phyloP scores from a whole-genome alignment of 2,113 vertebrate genomes.

The Ceratotherium simum region DNA sequence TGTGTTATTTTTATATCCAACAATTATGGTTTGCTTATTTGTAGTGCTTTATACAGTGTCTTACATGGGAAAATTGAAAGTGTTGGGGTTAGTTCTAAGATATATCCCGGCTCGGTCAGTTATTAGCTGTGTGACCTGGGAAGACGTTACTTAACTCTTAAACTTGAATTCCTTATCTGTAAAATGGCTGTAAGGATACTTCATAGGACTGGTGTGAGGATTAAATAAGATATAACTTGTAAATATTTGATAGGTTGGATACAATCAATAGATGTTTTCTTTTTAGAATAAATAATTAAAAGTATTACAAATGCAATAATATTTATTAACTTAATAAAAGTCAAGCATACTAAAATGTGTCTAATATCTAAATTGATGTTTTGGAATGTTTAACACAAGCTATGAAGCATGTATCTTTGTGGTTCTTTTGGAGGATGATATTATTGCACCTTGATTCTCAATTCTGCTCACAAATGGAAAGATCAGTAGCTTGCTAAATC shows the following conservation, averaged over 20 bases:
- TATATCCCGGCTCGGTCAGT: background rate
- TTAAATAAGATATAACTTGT: background rate
- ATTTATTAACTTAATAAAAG: background rate
- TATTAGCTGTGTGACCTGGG: background rate
- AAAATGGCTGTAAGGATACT: background rate
- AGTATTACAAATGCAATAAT: constrained; percentile 13
- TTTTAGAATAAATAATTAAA: background rate
- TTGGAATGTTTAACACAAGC: constrained; percentile 36
- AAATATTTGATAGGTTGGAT: constrained; percentile 3
- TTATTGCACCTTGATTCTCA: background rate
- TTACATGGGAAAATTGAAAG: background rate
- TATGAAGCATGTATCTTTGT: background rate
- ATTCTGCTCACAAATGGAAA: constrained; percentile 6
- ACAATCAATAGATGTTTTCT: background rate
- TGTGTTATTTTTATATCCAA: constrained; percentile 7
- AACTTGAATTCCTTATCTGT: background rate
- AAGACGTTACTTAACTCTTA: constrained; percentile 13
- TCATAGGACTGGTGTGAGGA: background rate
- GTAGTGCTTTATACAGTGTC: background rate
- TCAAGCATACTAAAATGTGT: background rate
- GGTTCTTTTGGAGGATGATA: background rate
- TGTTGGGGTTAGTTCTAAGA: background rate
- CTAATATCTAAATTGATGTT: background rate
- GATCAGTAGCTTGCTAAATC: background rate
- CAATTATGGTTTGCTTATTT: background rate